Base-by-base conservation (phyloP, 2,888 invertebrate species). In the Drosophila quinaria region DNA sequence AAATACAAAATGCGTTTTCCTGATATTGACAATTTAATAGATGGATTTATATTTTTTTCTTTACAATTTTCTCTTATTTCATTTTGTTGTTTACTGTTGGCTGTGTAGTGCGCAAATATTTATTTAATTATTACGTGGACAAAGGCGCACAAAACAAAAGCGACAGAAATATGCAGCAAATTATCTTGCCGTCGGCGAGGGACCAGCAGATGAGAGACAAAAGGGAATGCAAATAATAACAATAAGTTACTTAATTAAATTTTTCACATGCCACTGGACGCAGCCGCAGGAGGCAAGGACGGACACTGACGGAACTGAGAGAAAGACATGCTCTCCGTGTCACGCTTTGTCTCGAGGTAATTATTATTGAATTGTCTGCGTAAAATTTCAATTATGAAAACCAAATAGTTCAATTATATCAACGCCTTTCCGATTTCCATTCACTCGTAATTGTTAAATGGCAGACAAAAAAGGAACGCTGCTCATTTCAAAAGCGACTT, bases 231-330 rank as follows among this genome's bases (percentile, higher is more conserved):
- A 81, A 87, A 85, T 82, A 87, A 80, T 80, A 87, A 82, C 80
- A 87, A 86, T 80, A 86, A 82, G 83, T 87, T 80, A 81, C 86
- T 85, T 87, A 86, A 86, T 86, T 87, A 87, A 87, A 87, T 85
- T 81, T 83, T 85, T 74, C 55, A 80, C 83, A 78, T 83, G 73
- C 77, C 77, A 54, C 54, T 59, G 72, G 55, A 62, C 56, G 46
- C 41, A 15, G 47, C 78, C 76, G 17, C 79, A 76, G 67, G 71
- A 80, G 67, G 61, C 54, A 35, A 15, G 25, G 19, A 42, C 42
- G 55, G 50, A 54, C 42, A 55, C 52, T 25, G 25, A 25, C 25
- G 25, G 44, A 9, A n/a, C 37, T 29, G 55, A 25, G 55, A 25
- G 55, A 25, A 44, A 25, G 25, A 46, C 15, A 25, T 8, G 35